phyloP scores from a whole-genome alignment of 2,113 vertebrate genomes.

The Maccullochella peelii region DNA sequence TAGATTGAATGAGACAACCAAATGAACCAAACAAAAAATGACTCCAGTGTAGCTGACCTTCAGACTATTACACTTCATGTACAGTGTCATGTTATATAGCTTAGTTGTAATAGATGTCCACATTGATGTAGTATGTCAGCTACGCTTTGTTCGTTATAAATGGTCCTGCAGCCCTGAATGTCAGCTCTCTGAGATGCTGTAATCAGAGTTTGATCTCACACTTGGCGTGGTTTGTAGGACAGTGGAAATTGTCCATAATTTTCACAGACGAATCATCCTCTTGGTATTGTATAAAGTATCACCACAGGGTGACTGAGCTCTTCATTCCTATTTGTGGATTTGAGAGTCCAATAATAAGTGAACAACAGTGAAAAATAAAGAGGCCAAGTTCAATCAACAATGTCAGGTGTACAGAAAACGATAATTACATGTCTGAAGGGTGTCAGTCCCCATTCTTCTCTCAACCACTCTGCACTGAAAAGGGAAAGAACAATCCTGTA shows the following conservation, averaged over 20 bases:
- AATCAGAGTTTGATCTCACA: constrained; percentile 5
- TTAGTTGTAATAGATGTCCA: background rate
- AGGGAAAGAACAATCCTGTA: constrained; percentile 27
- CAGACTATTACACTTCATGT: background rate
- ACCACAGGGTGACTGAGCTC: too few species aligned
- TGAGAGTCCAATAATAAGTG: background rate
- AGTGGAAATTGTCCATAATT: background rate
- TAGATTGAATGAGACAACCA: constrained; percentile 1
- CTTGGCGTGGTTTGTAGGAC: background rate
- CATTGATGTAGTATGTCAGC: background rate
- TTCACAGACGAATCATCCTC: background rate
- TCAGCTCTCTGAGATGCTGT: constrained; percentile 14
- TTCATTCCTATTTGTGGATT: background rate
- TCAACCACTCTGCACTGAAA: background rate
- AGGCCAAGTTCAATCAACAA: background rate
- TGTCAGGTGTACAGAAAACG: background rate
- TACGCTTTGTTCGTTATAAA: background rate
- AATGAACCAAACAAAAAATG: constrained; percentile 7
- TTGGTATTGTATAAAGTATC: background rate
- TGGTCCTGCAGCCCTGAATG: constrained; percentile 21
- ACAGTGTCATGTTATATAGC: constrained; percentile 14
- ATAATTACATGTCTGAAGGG: constrained; percentile 26
- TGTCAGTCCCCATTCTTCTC: constrained; percentile 27
- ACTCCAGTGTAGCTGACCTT: constrained; percentile 30
- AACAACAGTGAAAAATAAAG: background rate